phyloP scores from a whole-genome alignment of 1,140 invertebrate species.

The Drosophila novamexicana region DNA sequence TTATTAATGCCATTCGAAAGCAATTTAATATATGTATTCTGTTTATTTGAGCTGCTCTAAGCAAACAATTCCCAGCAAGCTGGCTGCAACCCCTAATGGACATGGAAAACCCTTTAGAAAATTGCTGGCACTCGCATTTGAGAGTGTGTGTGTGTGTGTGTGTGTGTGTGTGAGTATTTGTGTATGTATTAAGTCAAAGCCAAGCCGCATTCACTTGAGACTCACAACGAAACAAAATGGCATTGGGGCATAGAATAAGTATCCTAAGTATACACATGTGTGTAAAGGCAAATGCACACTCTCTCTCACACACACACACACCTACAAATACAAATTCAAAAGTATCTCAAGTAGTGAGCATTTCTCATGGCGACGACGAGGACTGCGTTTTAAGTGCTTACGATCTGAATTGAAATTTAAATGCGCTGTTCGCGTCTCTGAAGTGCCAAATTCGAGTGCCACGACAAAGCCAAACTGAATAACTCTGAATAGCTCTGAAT shows the following conservation, averaged over 20 bases:
- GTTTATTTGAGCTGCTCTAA: slow-evolving; percentile 32
- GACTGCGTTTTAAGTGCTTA: slow-evolving; percentile 50
- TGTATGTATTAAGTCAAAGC: slow-evolving; percentile 42
- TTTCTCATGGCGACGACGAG: slow-evolving; percentile 58
- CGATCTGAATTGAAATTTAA: slow-evolving; percentile 77
- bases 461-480: slow-evolving; percentile 23
- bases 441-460: slow-evolving; percentile 53
- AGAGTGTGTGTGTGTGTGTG: background rate
- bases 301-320: slow-evolving; percentile 22
- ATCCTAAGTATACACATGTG: slow-evolving; percentile 24
- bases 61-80: slow-evolving; percentile 29
- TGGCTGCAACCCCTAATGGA: slow-evolving; percentile 61
- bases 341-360: slow-evolving; percentile 74
- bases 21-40: slow-evolving; percentile 71
- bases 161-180: slow-evolving; percentile 12
- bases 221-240: slow-evolving; percentile 21
- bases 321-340: slow-evolving; percentile 48
- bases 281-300: slow-evolving; percentile 54
- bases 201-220: slow-evolving; percentile 48
- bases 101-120: slow-evolving; percentile 55
- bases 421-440: slow-evolving; percentile 58
- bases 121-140: slow-evolving; percentile 27
- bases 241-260: slow-evolving; percentile 40
- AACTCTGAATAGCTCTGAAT: slow-evolving; percentile 2
- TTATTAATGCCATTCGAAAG: slow-evolving; percentile 73